Base-by-base conservation (phyloP, 1,140 invertebrate species). In the Lysiphlebus fabarum region DNA sequence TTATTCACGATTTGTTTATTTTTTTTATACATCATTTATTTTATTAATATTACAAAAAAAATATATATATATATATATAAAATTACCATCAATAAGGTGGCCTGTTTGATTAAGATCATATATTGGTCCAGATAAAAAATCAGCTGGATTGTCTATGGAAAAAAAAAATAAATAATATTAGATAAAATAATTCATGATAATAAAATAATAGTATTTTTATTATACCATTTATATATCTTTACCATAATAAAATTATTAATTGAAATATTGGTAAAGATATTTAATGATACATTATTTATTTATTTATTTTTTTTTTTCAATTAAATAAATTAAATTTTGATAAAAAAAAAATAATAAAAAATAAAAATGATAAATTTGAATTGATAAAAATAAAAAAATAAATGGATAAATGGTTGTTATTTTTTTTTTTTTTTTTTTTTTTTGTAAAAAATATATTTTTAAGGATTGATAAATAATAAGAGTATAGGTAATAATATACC, bases 61-160 rank as follows among this genome's bases (percentile, higher is more conserved):
- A 48, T 62, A 62, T 48, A 26, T 26, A 8, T 3, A 40, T 40
- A 11, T n/a, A n/a, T n/a, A n/a, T n/a, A 11, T 8, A 40, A 38
- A 84, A 68, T 83, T 82, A 86, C 93, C 93, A 74, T 90, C 87
- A 72, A 92, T 84, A 53, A 96, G 87, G 74, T 91, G 89, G 62
- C 92, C 92, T 65, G 85, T 85, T 80, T 96, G 93, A 71, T 88
- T 87, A 65, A 93, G 78, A 82, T 92, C 90, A 80, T 89, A 88
- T 74, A 91, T 84, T 59, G 88, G 86, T 49, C 76, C 75, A 64
- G 74, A 67, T 65, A 78, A 72, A 67, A 77, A 78, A 59, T 79
- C 76, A 63, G 70, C 69, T 17, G 68, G 70, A 73, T 70, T 75
- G 70, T 76, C 77, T 79, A 72, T 63, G 69, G 76, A 79, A 64